A percentile compares a stretch with the other conserved stretches of the same genome.
These are phyloP conservation scores for Nothoprocta pentlandii DNA, from an alignment of 2,113 vertebrate genomes.

Conservation along the genomic window DNA sequence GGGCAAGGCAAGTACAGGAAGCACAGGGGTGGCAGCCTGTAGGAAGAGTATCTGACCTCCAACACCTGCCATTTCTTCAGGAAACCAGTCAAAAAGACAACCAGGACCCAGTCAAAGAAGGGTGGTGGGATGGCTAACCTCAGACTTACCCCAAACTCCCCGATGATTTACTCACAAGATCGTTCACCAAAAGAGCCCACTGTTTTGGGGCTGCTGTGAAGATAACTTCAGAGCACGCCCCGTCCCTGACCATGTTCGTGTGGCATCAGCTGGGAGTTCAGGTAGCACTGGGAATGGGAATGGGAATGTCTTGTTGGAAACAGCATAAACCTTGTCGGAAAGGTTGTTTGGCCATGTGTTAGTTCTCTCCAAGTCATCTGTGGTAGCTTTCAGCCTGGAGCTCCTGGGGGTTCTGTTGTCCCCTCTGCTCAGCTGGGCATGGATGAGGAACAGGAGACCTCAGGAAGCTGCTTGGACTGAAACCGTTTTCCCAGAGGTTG, in stretches of 20 bases:
- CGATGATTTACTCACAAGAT: background rate
- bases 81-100: background rate
- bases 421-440: background rate
- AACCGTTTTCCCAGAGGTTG: background rate
- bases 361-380: fast-evolving
- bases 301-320: background rate
- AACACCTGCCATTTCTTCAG: background rate
- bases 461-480: background rate
- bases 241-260: background rate
- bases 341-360: background rate
- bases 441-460: background rate
- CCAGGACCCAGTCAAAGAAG: background rate
- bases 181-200: background rate
- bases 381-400: background rate
- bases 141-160: background rate
- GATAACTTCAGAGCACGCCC: background rate
- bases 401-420: background rate
- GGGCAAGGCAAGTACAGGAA: background rate
- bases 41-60: background rate
- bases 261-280: background rate
- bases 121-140: background rate
- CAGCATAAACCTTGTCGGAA: background rate
- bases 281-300: background rate
- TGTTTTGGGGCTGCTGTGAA: background rate
- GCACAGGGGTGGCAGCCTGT: background rate